Base-by-base conservation (phyloP, 1,140 invertebrate genomes). In the Eciton burchellii region DNA sequence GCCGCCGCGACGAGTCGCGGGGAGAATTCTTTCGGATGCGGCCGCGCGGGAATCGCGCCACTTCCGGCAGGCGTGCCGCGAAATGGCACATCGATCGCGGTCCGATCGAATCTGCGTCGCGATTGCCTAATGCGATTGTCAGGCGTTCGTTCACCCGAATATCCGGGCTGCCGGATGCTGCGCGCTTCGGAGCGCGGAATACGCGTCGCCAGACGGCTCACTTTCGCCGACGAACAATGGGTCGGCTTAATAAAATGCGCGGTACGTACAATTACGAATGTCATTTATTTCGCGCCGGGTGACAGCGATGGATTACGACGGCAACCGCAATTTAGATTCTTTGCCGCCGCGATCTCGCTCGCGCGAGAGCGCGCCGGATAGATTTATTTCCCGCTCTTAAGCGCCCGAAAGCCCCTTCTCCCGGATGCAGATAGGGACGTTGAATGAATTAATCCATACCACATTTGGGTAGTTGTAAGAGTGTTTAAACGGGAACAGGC, bases 371-470 rank as follows among this genome's bases (percentile, higher is more conserved):
- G 72, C 63, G 74, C 74, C 63, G 63, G 74, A 79, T 79, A 79
- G 74, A 79, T 79, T 79, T 79, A 79, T 79, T 79, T 79, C 74
- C 74, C 74, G 74, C 74, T 79, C 68, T n/a, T 79, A 79, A 79
- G 74, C 74, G 63, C 49, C 74, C 66, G 43, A 56, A 79, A 79
- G 74, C 74, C 63, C 74, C 63, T 79, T 79, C 35, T 35, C 63
- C 74, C 63, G 62, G 74, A 79, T 79, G 74, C 63, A 79, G 74
- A 79, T 79, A 79, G 74, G 74, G 74, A 79, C 74, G 74, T 79
- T 79, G 74, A 79, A 79, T 79, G 74, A 79, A 79, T 79, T 79
- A 79, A 79, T 79, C 74, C 63, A 79, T 79, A 79, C 74, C 74
- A 70, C 77, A 73, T 81, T 81, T 60, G 70, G 60, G n/a, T 76